phyloP scores from a whole-genome alignment of 2,113 vertebrate species.

The Hyperoodon ampullatus region DNA sequence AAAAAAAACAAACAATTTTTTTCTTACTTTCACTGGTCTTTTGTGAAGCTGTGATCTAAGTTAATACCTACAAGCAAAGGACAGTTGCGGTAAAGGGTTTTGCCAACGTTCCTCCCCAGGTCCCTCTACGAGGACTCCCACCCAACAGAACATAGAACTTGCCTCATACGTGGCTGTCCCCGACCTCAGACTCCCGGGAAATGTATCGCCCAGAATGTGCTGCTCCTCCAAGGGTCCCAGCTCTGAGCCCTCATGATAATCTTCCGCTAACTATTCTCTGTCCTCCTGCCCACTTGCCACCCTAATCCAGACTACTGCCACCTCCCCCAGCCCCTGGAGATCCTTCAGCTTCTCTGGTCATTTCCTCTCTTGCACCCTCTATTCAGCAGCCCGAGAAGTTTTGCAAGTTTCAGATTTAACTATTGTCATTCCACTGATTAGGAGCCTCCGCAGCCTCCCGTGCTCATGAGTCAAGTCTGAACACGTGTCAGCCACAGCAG shows the following conservation, averaged over 20 bases:
- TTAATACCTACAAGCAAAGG: background rate
- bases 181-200: background rate
- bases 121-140: background rate
- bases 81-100: background rate
- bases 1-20: background rate
- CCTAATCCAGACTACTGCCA: background rate
- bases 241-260: fast-evolving
- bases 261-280: background rate
- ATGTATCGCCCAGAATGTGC: fast-evolving
- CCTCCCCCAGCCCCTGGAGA: background rate
- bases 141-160: background rate
- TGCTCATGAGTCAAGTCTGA: background rate
- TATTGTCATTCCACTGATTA: fast-evolving
- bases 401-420: background rate
- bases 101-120: background rate
- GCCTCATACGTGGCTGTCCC: background rate
- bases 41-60: background rate
- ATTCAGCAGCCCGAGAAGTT: background rate
- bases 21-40: background rate
- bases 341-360: background rate
- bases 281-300: background rate
- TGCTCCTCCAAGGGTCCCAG: background rate
- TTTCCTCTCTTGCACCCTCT: background rate
- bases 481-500: fast-evolving
- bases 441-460: background rate